Evolutionary conservation across 37 sponge, comb jelly and placozoan species (phyloP).

Genomic region (Geodia barretti): DNA sequence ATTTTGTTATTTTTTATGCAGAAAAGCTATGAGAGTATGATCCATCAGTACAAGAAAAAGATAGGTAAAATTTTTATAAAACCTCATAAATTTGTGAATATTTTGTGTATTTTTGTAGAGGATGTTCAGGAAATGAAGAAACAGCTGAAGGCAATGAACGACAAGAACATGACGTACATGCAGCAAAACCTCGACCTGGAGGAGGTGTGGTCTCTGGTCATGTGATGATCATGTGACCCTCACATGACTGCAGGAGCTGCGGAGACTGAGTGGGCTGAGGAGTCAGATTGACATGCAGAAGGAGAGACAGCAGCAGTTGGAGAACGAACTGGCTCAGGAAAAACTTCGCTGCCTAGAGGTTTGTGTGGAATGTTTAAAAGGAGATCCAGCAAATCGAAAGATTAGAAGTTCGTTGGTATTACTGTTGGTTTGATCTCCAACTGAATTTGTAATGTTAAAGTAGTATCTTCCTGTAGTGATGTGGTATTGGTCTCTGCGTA

Average conservation of each 20-base stretch:
- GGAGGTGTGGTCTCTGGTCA: constrained; percentile 42
- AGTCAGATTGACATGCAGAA: constrained; percentile 51
- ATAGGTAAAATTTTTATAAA: constrained; percentile 27
- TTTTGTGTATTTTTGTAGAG: constrained; percentile 30
- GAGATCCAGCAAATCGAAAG: no score
- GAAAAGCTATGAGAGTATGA: constrained; percentile 75
- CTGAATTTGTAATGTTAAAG: no score
- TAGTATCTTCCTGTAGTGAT: no score
- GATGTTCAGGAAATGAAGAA: constrained; percentile 63
- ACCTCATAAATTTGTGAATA: not conserved
- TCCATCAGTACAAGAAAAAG: constrained; percentile 80
- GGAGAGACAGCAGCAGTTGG: constrained; percentile 56
- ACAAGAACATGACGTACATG: constrained; percentile 78
- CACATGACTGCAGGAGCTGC: constrained; percentile 45
- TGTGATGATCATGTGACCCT: constrained; percentile 8
- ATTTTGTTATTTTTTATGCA: not conserved
- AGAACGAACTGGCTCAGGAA: constrained; percentile 64
- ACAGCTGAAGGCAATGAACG: constrained; percentile 65
- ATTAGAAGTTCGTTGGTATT: no score
- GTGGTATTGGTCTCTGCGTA: not conserved
- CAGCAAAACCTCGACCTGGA: constrained; percentile 64
- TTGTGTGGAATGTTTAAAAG: not conserved
- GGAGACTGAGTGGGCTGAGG: constrained; percentile 36
- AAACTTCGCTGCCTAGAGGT: constrained; percentile 57
- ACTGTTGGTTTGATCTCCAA: no score